Evolutionary conservation across 2,888 invertebrate species (phyloP).

Genomic region (Calephelis perditalis): DNA sequence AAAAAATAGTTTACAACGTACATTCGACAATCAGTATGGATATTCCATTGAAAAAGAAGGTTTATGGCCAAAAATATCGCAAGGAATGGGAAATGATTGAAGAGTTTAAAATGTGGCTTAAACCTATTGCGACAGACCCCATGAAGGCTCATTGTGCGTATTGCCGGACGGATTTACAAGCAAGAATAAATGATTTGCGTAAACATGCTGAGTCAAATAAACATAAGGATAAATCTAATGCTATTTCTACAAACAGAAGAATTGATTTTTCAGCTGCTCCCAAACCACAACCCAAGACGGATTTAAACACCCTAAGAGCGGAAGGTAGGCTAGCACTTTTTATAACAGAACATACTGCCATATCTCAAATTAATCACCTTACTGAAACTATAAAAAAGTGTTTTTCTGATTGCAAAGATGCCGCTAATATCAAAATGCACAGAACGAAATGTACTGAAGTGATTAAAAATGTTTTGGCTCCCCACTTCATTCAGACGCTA

Average conservation of each 20-base stretch:
- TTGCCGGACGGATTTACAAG: constrained; percentile 31
- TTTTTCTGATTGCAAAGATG: constrained; percentile 20
- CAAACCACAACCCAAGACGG: not conserved
- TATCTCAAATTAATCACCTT: constrained; percentile 19
- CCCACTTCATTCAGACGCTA: constrained; percentile 11
- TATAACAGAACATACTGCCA: constrained; percentile 22
- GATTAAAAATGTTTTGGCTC: constrained; percentile 24
- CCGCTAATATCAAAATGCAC: not conserved
- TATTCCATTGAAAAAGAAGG: not conserved
- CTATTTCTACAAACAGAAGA: not conserved
- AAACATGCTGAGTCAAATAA: not conserved
- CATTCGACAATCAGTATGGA: not conserved
- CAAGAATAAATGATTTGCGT: not conserved
- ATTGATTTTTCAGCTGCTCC: not conserved
- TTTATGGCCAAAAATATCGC: not conserved
- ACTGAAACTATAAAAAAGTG: constrained; percentile 10
- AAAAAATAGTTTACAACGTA: too few relatives aligned
- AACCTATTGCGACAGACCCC: too few relatives aligned
- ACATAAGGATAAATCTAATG: not conserved
- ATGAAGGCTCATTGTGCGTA: not conserved
- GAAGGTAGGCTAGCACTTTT: constrained; percentile 18
- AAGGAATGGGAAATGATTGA: too few relatives aligned
- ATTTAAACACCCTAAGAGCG: constrained; percentile 4
- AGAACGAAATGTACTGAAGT: constrained; percentile 25
- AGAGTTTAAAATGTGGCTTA: too few relatives aligned